Evolutionary conservation across 2,113 vertebrate genomes (phyloP).

Genomic region (Geococcyx californianus): DNA sequence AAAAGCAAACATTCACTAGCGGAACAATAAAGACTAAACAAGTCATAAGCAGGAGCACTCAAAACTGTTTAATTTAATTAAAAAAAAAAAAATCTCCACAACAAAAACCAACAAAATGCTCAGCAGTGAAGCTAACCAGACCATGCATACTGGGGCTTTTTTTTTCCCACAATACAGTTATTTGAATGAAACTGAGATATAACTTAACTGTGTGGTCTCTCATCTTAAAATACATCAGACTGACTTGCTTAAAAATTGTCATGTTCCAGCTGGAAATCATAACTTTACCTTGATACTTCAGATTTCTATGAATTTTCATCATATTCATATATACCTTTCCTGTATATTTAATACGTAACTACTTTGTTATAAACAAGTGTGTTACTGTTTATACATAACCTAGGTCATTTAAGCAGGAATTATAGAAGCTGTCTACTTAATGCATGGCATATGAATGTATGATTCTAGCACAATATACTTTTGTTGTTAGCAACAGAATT

Average conservation of each 20-base stretch:
- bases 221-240: neutral
- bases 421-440: constrained; percentile 24
- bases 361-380: constrained; percentile 1
- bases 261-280: neutral
- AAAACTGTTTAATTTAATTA: neutral
- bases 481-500: constrained; percentile 42
- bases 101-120: neutral
- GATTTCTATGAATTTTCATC: constrained; percentile 24
- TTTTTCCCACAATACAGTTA: neutral
- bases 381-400: neutral
- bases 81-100: neutral
- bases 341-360: neutral
- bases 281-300: neutral
- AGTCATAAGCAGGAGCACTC: neutral
- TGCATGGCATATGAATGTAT: neutral
- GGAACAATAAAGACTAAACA: neutral
- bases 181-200: neutral
- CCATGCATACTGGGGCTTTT: neutral
- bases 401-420: constrained; percentile 10
- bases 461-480: constrained; percentile 6
- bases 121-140: neutral
- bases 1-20: neutral
- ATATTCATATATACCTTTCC: constrained; percentile 9
- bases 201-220: constrained; percentile 8
- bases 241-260: neutral